Conservation (phyloP, 2,888 invertebrate genomes). For the Atrina japonica region DNA sequence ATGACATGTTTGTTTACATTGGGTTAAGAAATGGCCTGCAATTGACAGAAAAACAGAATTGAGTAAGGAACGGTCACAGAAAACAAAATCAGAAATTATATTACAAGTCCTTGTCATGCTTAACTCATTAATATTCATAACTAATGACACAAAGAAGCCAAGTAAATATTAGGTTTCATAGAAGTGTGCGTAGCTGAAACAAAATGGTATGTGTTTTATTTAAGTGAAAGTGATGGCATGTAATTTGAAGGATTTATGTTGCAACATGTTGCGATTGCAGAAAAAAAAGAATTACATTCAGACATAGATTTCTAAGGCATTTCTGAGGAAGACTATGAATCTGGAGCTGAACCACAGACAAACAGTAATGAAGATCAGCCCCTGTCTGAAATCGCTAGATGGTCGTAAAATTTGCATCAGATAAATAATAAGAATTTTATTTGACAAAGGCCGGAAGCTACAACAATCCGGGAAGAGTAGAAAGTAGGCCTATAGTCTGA, state of each 20-base stretch:
- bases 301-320: too few relatives aligned
- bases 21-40: neutral
- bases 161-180: too few relatives aligned
- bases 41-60: neutral
- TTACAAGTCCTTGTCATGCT: too few relatives aligned
- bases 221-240: slow-evolving; percentile 2
- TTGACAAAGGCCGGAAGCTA: neutral
- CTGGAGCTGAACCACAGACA: neutral
- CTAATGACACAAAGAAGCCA: too few relatives aligned
- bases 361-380: neutral
- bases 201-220: too few relatives aligned
- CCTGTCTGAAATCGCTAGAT: too few relatives aligned
- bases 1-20: too few relatives aligned
- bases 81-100: neutral
- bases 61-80: neutral
- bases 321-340: slow-evolving; percentile 2
- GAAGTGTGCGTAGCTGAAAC: too few relatives aligned
- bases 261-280: neutral
- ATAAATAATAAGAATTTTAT: too few relatives aligned
- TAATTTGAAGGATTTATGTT: neutral
- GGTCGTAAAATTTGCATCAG: too few relatives aligned
- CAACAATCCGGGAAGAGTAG: neutral
- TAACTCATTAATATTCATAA: too few relatives aligned
- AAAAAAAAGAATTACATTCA: neutral
- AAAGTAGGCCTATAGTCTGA: neutral